Percentiles rank a stretch among this genome's conserved stretches.
Conservation (phyloP, 2,797 vertebrate species). For the Rhynchonycteris naso region DNA sequence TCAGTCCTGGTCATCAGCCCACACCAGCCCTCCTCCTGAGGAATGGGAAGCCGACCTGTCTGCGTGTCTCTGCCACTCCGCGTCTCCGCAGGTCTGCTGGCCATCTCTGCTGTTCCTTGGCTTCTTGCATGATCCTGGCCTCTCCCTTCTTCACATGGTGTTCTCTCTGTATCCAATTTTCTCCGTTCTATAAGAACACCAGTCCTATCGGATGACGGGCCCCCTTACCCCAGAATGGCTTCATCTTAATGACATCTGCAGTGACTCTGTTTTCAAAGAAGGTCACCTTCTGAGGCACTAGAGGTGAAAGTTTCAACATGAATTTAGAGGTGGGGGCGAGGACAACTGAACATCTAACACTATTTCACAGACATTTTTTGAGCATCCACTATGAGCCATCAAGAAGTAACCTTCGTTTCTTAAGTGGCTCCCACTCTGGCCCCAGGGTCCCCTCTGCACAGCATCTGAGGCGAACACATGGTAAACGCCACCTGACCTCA, state of each 20-base stretch:
- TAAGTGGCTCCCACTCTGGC: background rate
- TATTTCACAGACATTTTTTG: background rate
- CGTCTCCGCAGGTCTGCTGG: too few species aligned
- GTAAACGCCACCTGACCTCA: background rate
- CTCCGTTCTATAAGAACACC: background rate
- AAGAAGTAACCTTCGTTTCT: background rate
- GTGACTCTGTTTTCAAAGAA: background rate
- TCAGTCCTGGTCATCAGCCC: too few species aligned
- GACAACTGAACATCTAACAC: background rate
- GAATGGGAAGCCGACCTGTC: too few species aligned
- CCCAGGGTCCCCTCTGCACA: rapidly evolving
- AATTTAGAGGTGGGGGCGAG: rapidly evolving
- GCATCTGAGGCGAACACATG: background rate
- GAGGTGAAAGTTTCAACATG: background rate
- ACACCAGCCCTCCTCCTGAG: too few species aligned
- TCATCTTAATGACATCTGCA: background rate
- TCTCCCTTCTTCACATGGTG: background rate
- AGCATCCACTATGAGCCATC: background rate
- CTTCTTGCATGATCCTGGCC: background rate
- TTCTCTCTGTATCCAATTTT: background rate
- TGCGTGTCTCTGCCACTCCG: too few species aligned
- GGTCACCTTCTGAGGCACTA: too few species aligned
- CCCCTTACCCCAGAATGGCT: too few species aligned
- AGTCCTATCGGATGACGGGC: background rate
- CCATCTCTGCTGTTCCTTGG: background rate